These are phyloP conservation scores for Phyto melanocephala DNA, from an alignment of 2,888 invertebrate genomes.

Conservation along the genomic window DNA sequence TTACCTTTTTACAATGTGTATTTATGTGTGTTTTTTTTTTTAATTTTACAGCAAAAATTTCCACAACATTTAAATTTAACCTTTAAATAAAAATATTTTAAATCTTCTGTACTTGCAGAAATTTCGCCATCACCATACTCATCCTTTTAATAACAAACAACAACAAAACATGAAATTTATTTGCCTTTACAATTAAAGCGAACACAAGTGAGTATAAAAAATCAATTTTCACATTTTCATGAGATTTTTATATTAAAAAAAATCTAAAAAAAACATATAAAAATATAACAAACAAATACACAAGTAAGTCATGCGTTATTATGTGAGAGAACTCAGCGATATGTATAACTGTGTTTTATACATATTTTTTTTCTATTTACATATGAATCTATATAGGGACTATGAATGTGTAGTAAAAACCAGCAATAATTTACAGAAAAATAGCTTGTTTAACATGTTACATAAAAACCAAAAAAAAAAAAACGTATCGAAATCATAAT, in stretches of 20 bases:
- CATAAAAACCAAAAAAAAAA: slow-evolving; percentile 52
- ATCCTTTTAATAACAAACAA: neutral
- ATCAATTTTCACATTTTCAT: slow-evolving; percentile 61
- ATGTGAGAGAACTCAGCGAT: neutral
- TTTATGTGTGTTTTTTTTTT: no score
- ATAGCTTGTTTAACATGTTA: slow-evolving; percentile 59
- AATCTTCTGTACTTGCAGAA: slow-evolving; percentile 9
- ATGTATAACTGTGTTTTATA: neutral
- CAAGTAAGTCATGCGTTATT: slow-evolving; percentile 34
- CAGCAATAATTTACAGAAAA: slow-evolving; percentile 56
- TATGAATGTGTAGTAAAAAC: slow-evolving; percentile 35
- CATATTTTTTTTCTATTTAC: neutral
- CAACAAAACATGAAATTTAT: neutral
- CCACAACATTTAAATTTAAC: neutral
- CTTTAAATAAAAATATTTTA: neutral
- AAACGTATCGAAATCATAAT: slow-evolving; percentile 40
- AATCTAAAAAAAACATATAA: neutral
- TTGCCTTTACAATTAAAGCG: slow-evolving; percentile 33
- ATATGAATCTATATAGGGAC: neutral
- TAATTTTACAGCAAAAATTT: no score
- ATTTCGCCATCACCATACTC: neutral
- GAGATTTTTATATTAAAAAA: slow-evolving; percentile 20
- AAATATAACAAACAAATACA: slow-evolving; percentile 10
- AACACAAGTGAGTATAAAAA: slow-evolving; percentile 53
- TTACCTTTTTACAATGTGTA: no score